phyloP scores from a whole-genome alignment of 2,888 invertebrate genomes.

The Podotricha telesiphe region DNA sequence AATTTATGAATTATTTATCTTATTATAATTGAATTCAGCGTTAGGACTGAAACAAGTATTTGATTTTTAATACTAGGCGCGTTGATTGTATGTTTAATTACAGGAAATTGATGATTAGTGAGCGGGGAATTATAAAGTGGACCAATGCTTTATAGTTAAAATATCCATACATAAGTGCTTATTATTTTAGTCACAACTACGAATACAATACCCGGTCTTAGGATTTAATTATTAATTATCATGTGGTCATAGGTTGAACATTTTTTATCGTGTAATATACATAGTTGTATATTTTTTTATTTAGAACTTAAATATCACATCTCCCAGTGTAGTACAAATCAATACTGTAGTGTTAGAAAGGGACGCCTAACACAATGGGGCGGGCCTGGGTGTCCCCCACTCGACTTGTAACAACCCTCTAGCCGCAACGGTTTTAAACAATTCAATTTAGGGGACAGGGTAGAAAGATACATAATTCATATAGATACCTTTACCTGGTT shows the following conservation, averaged over 20 bases:
- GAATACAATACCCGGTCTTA: no score
- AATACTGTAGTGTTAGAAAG: conserved; percentile 62
- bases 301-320: conserved; percentile 43
- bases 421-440: conserved; percentile 51
- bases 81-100: background rate
- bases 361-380: conserved; percentile 58
- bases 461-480: conserved; percentile 31
- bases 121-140: no score
- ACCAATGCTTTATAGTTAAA: no score
- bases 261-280: background rate
- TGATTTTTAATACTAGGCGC: background rate
- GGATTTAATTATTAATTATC: background rate
- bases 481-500: conserved; percentile 34
- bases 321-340: conserved; percentile 59
- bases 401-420: conserved; percentile 50
- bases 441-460: conserved; percentile 50
- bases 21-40: conserved; percentile 42
- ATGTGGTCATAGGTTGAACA: background rate
- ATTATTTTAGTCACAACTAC: background rate
- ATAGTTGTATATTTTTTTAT: conserved; percentile 19
- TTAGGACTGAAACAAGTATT: background rate
- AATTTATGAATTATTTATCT: conserved; percentile 52
- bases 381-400: conserved; percentile 56
- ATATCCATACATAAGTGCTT: no score
- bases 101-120: no score